Conservation (phyloP, 2,888 invertebrate genomes). For the Amitus sp. region DNA sequence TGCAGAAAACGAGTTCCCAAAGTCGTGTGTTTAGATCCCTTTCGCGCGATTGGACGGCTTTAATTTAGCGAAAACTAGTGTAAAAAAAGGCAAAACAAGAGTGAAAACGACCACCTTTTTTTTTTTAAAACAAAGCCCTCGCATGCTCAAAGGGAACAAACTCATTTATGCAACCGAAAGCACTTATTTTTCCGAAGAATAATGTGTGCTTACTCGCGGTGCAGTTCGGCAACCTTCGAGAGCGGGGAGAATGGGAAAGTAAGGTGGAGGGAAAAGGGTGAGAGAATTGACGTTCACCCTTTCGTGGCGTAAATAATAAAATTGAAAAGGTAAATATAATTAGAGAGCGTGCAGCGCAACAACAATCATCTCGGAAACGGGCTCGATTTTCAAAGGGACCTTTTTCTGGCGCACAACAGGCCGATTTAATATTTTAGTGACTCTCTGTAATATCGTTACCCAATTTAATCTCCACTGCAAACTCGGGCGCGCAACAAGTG, state of each 20-base stretch:
- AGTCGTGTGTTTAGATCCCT: no score
- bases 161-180: constrained; percentile 16
- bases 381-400: constrained; percentile 52
- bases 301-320: constrained; percentile 60
- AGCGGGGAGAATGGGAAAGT: constrained; percentile 9
- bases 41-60: constrained; percentile 7
- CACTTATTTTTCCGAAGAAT: constrained; percentile 19
- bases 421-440: constrained; percentile 60
- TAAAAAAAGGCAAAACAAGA: not conserved
- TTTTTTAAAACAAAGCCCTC: constrained; percentile 1
- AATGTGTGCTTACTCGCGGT: constrained; percentile 16
- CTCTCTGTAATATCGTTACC: constrained; percentile 56
- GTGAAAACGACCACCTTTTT: constrained; percentile 7
- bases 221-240: constrained; percentile 15
- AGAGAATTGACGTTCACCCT: constrained; percentile 36
- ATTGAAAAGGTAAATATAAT: constrained; percentile 64
- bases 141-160: not conserved
- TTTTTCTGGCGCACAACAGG: constrained; percentile 43
- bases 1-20: no score
- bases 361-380: constrained; percentile 59
- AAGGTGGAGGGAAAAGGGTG: not conserved
- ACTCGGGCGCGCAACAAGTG: constrained; percentile 29
- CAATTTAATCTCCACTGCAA: constrained; percentile 56
- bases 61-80: not conserved
- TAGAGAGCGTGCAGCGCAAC: constrained; percentile 55